A percentile compares a stretch with the other conserved stretches of the same genome.
These are phyloP conservation scores for Scaptomyza cyrtandrae DNA, from an alignment of 2,888 invertebrate genomes.

Conservation along the genomic window DNA sequence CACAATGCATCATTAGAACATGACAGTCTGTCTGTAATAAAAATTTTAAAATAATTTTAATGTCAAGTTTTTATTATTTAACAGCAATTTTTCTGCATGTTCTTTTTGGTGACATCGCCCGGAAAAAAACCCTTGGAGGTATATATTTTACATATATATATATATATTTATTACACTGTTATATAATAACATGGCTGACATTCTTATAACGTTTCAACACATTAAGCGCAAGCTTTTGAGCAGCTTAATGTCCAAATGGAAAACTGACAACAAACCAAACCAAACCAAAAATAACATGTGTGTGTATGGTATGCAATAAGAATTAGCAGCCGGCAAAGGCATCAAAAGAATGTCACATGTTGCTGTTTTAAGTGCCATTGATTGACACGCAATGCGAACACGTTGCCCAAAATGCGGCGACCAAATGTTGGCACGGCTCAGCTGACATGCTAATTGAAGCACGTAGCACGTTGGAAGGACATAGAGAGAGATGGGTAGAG, in stretches of 20 bases:
- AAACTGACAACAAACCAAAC: slow-evolving; percentile 24
- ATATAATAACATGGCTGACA: slow-evolving; percentile 6
- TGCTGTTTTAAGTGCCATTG: slow-evolving; percentile 47
- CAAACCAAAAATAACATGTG: slow-evolving; percentile 40
- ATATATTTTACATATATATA: background rate
- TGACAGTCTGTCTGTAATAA: no score
- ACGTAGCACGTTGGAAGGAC: slow-evolving; percentile 41
- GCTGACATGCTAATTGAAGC: slow-evolving; percentile 70
- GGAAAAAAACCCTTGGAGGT: background rate
- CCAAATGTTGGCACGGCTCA: slow-evolving; percentile 34
- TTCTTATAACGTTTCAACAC: slow-evolving; percentile 23
- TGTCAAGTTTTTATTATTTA: background rate
- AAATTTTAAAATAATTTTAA: background rate
- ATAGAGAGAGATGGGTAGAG: background rate
- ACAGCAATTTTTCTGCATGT: background rate
- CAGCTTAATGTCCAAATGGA: slow-evolving; percentile 62
- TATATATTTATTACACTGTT: background rate
- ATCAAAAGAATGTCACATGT: slow-evolving; percentile 39
- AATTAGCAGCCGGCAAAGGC: slow-evolving; percentile 57
- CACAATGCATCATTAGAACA: background rate
- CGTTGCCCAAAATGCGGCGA: slow-evolving; percentile 56
- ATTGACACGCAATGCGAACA: slow-evolving; percentile 70
- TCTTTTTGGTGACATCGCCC: background rate
- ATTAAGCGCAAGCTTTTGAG: slow-evolving; percentile 38
- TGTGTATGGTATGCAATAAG: slow-evolving; percentile 60